Conservation (phyloP, 2,113 vertebrate species). For the Reinhardtius hippoglossoides region DNA sequence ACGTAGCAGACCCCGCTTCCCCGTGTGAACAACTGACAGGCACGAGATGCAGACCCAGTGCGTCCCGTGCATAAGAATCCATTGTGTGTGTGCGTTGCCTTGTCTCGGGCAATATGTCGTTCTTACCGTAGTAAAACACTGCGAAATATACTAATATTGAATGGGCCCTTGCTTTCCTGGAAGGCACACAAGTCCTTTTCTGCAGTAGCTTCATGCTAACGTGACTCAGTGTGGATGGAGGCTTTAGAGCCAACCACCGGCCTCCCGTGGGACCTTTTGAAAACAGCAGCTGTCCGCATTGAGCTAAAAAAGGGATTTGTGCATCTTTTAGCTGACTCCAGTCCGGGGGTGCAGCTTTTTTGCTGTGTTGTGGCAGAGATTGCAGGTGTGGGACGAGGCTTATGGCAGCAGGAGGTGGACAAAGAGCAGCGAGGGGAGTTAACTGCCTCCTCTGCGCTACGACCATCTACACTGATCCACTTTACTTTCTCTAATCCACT, state of each 20-base stretch:
- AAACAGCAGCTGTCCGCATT: conserved; percentile 13
- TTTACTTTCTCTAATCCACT: conserved; percentile 74
- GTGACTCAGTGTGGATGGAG: conserved; percentile 21
- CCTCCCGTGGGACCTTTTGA: conserved; percentile 16
- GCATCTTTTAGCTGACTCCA: conserved; percentile 31
- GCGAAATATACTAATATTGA: too few species aligned
- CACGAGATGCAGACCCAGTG: too few species aligned
- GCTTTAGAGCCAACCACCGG: conserved; percentile 21
- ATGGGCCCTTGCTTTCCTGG: too few species aligned
- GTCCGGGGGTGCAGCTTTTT: conserved; percentile 18
- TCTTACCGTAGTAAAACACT: too few species aligned
- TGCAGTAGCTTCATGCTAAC: not conserved
- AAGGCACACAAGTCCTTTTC: not conserved
- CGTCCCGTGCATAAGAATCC: too few species aligned
- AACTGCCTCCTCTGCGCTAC: conserved; percentile 38
- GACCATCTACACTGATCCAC: conserved; percentile 67
- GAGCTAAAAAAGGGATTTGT: conserved; percentile 46
- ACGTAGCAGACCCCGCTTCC: too few species aligned
- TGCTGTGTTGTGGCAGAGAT: conserved; percentile 24
- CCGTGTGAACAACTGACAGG: too few species aligned
- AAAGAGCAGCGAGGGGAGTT: conserved; percentile 51
- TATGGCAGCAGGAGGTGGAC: conserved; percentile 55
- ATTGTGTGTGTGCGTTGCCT: too few species aligned
- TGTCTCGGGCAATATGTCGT: too few species aligned
- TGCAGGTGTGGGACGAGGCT: conserved; percentile 62